A percentile compares a stretch with the other conserved stretches of the same genome.
phyloP scores from a whole-genome alignment of 2,888 invertebrate species.

The Ectemnius continuus region DNA sequence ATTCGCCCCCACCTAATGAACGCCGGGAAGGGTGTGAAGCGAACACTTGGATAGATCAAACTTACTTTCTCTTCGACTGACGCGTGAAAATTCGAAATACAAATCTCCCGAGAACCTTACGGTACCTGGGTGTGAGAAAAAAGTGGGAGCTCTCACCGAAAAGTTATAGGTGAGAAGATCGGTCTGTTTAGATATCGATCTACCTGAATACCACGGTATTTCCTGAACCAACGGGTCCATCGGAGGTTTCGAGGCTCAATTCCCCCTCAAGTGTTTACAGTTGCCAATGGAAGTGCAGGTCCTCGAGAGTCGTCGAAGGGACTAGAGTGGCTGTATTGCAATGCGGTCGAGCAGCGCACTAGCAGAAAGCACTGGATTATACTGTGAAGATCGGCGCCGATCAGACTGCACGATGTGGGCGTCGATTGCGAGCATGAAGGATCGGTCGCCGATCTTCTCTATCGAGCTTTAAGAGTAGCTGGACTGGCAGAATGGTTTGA shows the following conservation, averaged over 20 bases:
- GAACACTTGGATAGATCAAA: no score
- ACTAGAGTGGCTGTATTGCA: slow-evolving; percentile 12
- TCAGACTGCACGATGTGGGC: slow-evolving; percentile 45
- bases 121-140: not conserved
- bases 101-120: not conserved
- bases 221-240: not conserved
- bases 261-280: not conserved
- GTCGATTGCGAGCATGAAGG: slow-evolving; percentile 38
- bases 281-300: not conserved
- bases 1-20: no score
- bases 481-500: slow-evolving; percentile 21
- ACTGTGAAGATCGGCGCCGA: slow-evolving; percentile 26
- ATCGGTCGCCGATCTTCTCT: slow-evolving; percentile 40
- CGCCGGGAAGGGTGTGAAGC: no score
- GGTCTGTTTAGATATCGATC: slow-evolving; percentile 8
- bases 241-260: not conserved
- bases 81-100: not conserved
- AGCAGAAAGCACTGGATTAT: not conserved
- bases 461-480: slow-evolving; percentile 31
- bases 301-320: not conserved
- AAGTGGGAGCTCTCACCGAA: not conserved
- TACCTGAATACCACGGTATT: not conserved
- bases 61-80: no score
- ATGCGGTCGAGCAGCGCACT: slow-evolving; percentile 27
- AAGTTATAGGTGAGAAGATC: slow-evolving; percentile 7